phyloP scores from a whole-genome alignment of 2,797 vertebrate species.

The Sphaeramia orbicularis region DNA sequence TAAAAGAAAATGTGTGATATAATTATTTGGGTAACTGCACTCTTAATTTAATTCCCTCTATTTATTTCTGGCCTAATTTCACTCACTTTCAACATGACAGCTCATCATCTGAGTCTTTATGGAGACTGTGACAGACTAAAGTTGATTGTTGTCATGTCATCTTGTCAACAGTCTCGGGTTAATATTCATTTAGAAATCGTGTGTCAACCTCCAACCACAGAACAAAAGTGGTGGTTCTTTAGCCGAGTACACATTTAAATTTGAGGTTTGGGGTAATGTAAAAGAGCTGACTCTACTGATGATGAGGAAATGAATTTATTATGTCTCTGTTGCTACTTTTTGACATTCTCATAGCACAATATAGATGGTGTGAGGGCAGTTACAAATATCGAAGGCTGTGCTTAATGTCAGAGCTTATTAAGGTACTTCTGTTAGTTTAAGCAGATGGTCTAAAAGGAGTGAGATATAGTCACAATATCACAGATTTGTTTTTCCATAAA shows the following conservation, averaged over 20 bases:
- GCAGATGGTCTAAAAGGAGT: too few species aligned
- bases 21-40: constrained; percentile 37
- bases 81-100: constrained; percentile 14
- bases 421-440: too few species aligned
- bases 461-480: too few species aligned
- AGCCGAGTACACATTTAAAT: not conserved
- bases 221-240: not conserved
- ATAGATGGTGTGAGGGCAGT: too few species aligned
- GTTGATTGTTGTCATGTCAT: constrained; percentile 7
- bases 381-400: too few species aligned
- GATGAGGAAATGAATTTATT: too few species aligned
- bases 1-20: constrained; percentile 32
- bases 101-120: constrained; percentile 23
- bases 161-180: constrained; percentile 6
- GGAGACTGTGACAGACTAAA: constrained; percentile 2
- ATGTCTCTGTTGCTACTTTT: too few species aligned
- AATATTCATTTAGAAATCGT: not conserved
- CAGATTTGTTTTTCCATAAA: too few species aligned
- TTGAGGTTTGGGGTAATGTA: not conserved
- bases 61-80: constrained; percentile 39
- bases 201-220: not conserved
- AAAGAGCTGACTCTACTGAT: not conserved
- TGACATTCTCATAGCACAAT: too few species aligned
- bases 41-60: constrained; percentile 37
- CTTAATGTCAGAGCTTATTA: too few species aligned